These are phyloP conservation scores for Lasius fuliginosus DNA, from an alignment of 2,888 invertebrate genomes.

Conservation along the genomic window DNA sequence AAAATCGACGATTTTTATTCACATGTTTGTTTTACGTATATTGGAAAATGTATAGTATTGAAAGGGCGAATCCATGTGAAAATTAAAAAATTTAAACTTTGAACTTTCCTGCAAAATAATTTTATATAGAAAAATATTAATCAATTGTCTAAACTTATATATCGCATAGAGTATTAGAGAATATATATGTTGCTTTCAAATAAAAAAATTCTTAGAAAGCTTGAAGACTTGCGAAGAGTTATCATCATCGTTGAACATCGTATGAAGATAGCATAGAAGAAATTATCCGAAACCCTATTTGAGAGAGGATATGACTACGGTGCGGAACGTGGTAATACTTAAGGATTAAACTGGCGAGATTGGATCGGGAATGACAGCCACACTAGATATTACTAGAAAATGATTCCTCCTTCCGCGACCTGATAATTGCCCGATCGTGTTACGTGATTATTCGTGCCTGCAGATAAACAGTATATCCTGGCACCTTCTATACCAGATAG, in stretches of 20 bases:
- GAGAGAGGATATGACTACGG: not conserved
- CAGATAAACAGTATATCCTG: not conserved
- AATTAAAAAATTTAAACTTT: not conserved
- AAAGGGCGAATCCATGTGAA: not conserved
- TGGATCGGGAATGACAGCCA: conserved; percentile 23
- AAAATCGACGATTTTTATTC: not conserved
- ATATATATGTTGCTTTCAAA: not conserved
- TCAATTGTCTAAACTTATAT: not conserved
- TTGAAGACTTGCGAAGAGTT: not conserved
- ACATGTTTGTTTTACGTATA: not conserved
- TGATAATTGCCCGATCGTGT: conserved; percentile 59
- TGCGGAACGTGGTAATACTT: not conserved
- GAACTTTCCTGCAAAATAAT: not conserved
- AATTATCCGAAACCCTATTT: not conserved
- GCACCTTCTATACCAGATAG: conserved; percentile 1
- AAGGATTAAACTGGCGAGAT: conserved; percentile 16
- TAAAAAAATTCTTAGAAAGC: not conserved
- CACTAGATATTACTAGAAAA: conserved; percentile 59
- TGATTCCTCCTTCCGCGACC: conserved; percentile 44
- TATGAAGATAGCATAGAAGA: not conserved
- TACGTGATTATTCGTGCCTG: conserved; percentile 25
- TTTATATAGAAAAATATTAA: not conserved
- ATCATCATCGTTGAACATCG: not conserved
- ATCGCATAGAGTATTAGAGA: not conserved
- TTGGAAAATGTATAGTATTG: not conserved